These are phyloP conservation scores for Himalopsyche kuldschensis DNA, from an alignment of 2,888 invertebrate genomes.

Conservation along the genomic window DNA sequence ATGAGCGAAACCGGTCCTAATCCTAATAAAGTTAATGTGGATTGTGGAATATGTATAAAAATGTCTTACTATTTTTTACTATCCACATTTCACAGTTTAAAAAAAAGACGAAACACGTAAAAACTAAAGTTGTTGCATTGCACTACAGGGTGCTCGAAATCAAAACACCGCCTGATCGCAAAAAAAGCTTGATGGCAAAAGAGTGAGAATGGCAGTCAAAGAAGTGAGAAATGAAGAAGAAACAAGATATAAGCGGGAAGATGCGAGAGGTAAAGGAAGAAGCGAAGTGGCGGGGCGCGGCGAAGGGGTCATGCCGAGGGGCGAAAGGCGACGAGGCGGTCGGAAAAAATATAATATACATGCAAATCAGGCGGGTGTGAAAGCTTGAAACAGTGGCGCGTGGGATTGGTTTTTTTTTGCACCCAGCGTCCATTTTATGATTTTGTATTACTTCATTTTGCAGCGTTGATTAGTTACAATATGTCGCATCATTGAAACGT, in stretches of 20 bases:
- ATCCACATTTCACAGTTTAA: too few species aligned
- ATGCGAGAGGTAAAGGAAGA: background rate
- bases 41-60: too few species aligned
- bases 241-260: background rate
- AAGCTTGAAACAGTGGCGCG: constrained; percentile 17
- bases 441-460: too few species aligned
- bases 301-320: background rate
- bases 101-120: background rate
- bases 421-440: too few species aligned
- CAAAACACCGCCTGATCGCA: background rate
- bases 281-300: background rate
- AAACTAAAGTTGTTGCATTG: background rate
- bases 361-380: constrained; percentile 30
- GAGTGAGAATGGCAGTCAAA: background rate
- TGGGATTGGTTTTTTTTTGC: background rate
- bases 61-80: too few species aligned
- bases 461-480: too few species aligned
- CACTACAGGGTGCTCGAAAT: background rate
- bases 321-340: background rate
- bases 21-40: too few species aligned
- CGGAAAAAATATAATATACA: constrained; percentile 36
- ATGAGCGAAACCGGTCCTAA: too few species aligned
- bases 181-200: background rate
- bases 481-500: too few species aligned
- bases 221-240: background rate